A percentile compares a stretch with the other conserved stretches of the same genome.
Conservation (phyloP, 2,888 invertebrate genomes). For the Laspeyria flexula region DNA sequence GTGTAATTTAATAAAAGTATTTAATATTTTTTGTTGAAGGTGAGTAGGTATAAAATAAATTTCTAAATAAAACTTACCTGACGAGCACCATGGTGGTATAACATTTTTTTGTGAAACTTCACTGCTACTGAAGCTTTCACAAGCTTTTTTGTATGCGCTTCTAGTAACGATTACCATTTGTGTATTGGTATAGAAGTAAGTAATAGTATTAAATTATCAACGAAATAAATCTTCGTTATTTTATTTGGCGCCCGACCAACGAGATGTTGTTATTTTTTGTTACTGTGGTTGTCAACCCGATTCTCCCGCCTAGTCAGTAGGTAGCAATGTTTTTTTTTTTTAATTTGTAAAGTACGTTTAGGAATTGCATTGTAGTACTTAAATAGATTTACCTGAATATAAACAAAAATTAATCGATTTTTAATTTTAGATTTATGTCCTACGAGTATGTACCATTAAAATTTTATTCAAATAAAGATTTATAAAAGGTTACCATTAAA, state of each 20-base stretch:
- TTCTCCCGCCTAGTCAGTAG: not conserved
- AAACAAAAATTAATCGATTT: too few relatives aligned
- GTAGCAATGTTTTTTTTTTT: not conserved
- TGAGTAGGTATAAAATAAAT: not conserved
- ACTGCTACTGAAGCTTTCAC: slow-evolving; percentile 58
- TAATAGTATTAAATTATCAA: too few relatives aligned
- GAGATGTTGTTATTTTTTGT: slow-evolving; percentile 25
- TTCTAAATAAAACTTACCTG: slow-evolving; percentile 48
- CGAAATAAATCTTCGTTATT: slow-evolving; percentile 7
- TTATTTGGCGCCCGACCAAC: slow-evolving; percentile 27
- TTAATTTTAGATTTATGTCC: too few relatives aligned
- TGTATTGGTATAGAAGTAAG: too few relatives aligned
- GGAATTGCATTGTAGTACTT: too few relatives aligned
- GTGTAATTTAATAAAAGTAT: too few relatives aligned
- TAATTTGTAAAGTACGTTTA: too few relatives aligned
- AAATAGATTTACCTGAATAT: too few relatives aligned
- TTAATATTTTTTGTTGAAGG: too few relatives aligned
- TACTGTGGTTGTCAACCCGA: not conserved
- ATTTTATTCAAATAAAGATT: too few relatives aligned
- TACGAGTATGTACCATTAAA: too few relatives aligned
- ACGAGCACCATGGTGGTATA: slow-evolving; percentile 72
- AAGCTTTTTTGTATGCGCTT: slow-evolving; percentile 55
- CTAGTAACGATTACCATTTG: slow-evolving; percentile 63
- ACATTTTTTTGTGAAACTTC: slow-evolving; percentile 58
- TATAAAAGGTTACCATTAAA: too few relatives aligned